Evolutionary conservation across 1,140 invertebrate species (phyloP), one percentile per base, ranked within the genome.

Genomic region (Panulirus ornatus): DNA sequence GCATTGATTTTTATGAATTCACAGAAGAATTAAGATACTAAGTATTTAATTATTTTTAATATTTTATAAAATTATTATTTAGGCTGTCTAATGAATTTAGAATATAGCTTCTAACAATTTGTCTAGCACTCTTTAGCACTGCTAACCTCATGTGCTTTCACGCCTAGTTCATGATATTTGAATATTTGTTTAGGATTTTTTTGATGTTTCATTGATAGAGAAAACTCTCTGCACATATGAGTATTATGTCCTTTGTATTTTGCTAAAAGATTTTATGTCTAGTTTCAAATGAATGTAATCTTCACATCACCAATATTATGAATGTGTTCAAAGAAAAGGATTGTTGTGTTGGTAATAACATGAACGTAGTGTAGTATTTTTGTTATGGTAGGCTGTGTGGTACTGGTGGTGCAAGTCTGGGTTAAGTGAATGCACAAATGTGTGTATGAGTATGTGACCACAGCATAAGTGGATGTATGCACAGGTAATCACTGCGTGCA

Each of bases 341-440:
- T 66, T 66, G 3, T 30, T 30, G 27, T 66, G 30, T 66, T 66
- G 9, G 30, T 58, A 22, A 78, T 75, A 51, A 58, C 22, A 58
- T 47, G 27, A 83, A 38, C n/a, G 88, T 89, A 89, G 88, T 75
- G 30, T 76, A 63, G 34, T 30, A 27, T 3, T 82, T 30, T 27
- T 51, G 47, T 30, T 82, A 51, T 36, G n/a, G 88, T 89, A 89
- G 88, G 79, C 88, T 89, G 88, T 84, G 88, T 89, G 88, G 88
- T 82, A 89, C 88, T 83, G 88, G 88, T 89, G 88, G 88, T 89
- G 79, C 70, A 82, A 82, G 88, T 89, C 78, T 71, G 78, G 88
- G 88, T 58, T 78, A 78, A 79, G 51, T 78, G 85, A 83, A 75
- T 87, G 85, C 85, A 87, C 85, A 87, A 42, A 54, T 88, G 73